Base-by-base conservation (phyloP, 2,888 invertebrate species). In the Pheosia gnoma region DNA sequence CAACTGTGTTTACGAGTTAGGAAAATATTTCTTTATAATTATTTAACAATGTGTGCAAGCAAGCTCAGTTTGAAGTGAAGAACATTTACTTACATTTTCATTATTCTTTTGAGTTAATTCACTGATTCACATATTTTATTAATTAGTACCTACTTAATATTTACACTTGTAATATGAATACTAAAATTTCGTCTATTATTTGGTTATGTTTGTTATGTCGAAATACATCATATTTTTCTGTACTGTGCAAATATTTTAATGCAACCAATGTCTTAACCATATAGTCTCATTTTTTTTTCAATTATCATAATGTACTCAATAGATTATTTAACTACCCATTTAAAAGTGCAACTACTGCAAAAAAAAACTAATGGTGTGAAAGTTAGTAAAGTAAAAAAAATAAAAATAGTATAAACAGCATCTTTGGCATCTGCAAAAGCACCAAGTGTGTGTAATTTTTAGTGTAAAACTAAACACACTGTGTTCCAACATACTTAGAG, bases 11-110 rank as follows among this genome's bases (percentile, higher is more conserved):
- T 82, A 83, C 75, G 72, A 79, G 79, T 79, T 88, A 87, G 74
- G 86, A 88, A 87, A 90, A 88, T 87, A 89, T 80, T 85, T 82
- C 59, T 84, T 88, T 86, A 87, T 67, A 87, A 88, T 85, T 90
- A 89, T 82, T 83, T 79, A 90, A 88, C 88, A 89, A 88, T 57
- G 79, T 82, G 85, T 86, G 85, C 85, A 83, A 78, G 81, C 82
- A 87, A 88, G 86, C 86, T 86, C 83, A 77, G 75, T 84, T 79
- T 75, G 75, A 75, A 72, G 75, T 79, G 79, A 70, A 68, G 51
- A 72, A 66, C 55, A 68, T 66, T 51, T 59, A 57, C 52, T 36
- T 60, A 56, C 38, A 59, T 55, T 43, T 25, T 37, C 56, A 54
- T 59, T 56, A 37, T 52, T 64, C 11, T 54, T 11, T 10, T 11